Evolutionary conservation across 2,113 vertebrate genomes (phyloP), one percentile per base, ranked within the genome.

Genomic region (Aix galericulata): DNA sequence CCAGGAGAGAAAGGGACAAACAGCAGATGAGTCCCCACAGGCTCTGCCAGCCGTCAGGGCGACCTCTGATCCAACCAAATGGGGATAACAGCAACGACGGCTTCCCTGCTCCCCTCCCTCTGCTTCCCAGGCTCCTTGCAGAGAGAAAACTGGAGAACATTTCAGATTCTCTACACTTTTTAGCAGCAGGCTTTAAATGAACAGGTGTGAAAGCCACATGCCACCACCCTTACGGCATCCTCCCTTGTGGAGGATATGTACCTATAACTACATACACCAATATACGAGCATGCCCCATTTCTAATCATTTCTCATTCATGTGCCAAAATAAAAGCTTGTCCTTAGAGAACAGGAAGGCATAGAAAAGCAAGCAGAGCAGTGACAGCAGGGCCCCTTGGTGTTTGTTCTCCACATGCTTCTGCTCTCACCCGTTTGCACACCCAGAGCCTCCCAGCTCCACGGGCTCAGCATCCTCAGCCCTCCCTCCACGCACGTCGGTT

Each of bases 401-500:
- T 21, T 48, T 48, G 46, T 48, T 48, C 46, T 22, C 20, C 46
- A 48, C 46, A 32, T 48, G 38, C 18, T 52, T 46, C 14, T n/a
- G 16, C 18, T 42, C 2, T 1, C 18, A 69, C 31, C 82, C 3
- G 4, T 46, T 50, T 1, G 0, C 1, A 0, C 40, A 58, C 60
- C 72, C 86, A n/a, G 20, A 3, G 0, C 58, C 42, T 77, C 29
- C 59, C 52, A 0, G 44, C 85, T 79, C 72, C 0, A 0, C 55
- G 17, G 82, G 26, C 22, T 64, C 11, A 1, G 59, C 58, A 6
- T 32, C 82, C 74, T 15, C 2, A 2, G 1, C 63, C 36, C 3
- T 5, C 75, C 71, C 62, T 1, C 0, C 0, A 0, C 66, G 5
- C 74, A 52, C 11, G 1, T 69, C 94, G 86, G 60, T 11, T 81